Evolutionary conservation across 1,140 invertebrate genomes (phyloP), one percentile per base, ranked within the genome.

Genomic region (Drosophila malerkotliana): DNA sequence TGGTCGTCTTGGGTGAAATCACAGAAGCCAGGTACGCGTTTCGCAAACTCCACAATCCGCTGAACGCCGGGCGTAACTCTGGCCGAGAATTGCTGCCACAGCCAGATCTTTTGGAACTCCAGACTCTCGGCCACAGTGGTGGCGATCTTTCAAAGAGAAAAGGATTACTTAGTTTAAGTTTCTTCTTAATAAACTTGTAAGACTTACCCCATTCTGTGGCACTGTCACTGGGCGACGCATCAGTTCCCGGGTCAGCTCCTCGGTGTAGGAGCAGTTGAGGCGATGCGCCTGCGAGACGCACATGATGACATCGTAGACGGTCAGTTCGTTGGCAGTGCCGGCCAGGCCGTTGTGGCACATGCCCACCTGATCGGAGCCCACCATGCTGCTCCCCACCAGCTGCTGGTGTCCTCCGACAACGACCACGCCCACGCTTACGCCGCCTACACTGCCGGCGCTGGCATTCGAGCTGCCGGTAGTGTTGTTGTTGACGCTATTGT

Each of bases 1-100:
- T 99, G 98, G 92, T 98, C 97, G 81, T 98, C 97, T 92, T 98
- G 97, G 18, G 95, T 95, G 54, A 98, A 93, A 53, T 96, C 95
- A 82, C 95, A 94, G 93, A 99, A 99, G 68, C 97, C 96, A 37
- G 97, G 97, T 67, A 98, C 95, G 81, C 96, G 93, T 92, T 98
- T 99, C 18, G 97, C 97, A 91, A 98, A 98, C 91, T 98, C 97
- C 5, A 99, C 98, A 72, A 98, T 96, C 91, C 96, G 95, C 83
- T 98, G 97, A 10, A 98, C 97, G 44, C 95, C 95, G 1, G 97
- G 97, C 3, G 97, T 97, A 63, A 97, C 94, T 52, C 95, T 95
- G 18, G 94, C 92, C 12, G 96, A 96, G 73, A 97, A 94, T 75
- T 96, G 95, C 91, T 96, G 95, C 95, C 95, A 96, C 54, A 96